Evolutionary conservation across 2,113 vertebrate species (phyloP).

Genomic region (Silurus asotus): DNA sequence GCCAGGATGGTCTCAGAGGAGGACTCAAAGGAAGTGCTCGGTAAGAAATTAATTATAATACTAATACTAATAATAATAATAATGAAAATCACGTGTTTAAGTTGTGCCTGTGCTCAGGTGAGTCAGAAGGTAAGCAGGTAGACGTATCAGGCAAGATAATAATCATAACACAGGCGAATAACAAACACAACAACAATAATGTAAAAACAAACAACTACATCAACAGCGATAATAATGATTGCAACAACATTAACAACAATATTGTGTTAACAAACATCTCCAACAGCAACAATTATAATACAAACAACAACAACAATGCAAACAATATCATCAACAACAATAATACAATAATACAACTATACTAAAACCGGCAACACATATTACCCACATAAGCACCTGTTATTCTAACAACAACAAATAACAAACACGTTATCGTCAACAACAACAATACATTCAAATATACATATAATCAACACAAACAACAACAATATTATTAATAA

Average conservation of each 20-base stretch:
- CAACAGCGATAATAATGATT: not conserved
- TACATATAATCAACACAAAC: too few species aligned
- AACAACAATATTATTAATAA: too few species aligned
- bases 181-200: not conserved
- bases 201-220: not conserved
- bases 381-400: too few species aligned
- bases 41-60: slow-evolving; percentile 68
- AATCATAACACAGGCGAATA: not conserved
- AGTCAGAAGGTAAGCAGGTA: not conserved
- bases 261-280: too few species aligned
- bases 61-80: too few species aligned
- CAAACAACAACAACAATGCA: too few species aligned
- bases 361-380: too few species aligned
- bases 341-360: not conserved
- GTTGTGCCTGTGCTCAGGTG: slow-evolving; percentile 34
- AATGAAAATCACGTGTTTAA: not conserved
- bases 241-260: not conserved
- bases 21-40: slow-evolving; percentile 78
- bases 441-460: too few species aligned
- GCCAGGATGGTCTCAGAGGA: slow-evolving; percentile 75
- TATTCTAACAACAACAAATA: too few species aligned
- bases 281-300: too few species aligned
- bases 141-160: not conserved
- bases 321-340: too few species aligned
- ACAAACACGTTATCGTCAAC: too few species aligned